These are phyloP conservation scores for Danio choprae DNA, from an alignment of 2,797 vertebrate species.

Conservation along the genomic window DNA sequence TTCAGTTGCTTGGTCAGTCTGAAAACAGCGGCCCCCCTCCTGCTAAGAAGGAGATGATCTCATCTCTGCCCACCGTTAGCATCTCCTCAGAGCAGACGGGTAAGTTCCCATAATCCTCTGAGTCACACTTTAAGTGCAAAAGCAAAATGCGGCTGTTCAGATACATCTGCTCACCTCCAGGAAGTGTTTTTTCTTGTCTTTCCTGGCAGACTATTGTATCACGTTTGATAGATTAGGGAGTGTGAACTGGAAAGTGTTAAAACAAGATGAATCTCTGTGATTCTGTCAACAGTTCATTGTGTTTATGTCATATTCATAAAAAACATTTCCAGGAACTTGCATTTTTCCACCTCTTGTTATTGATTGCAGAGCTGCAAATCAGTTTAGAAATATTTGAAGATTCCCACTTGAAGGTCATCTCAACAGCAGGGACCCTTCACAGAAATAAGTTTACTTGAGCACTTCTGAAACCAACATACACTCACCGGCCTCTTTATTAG, in stretches of 20 bases:
- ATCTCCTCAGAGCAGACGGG: slow-evolving; percentile 88
- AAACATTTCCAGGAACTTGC: neutral
- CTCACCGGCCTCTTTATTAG: too few relatives aligned
- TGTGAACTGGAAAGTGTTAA: slow-evolving; percentile 18
- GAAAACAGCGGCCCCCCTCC: slow-evolving; percentile 88
- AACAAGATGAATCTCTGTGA: neutral
- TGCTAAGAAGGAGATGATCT: slow-evolving; percentile 89
- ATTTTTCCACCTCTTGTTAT: neutral
- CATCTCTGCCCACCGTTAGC: slow-evolving; percentile 87
- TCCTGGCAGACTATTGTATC: slow-evolving; percentile 14
- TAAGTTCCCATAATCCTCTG: slow-evolving; percentile 60
- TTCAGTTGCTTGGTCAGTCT: slow-evolving; percentile 88
- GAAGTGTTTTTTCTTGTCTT: slow-evolving; percentile 46
- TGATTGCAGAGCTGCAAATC: slow-evolving; percentile 1
- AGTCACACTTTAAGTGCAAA: slow-evolving; percentile 42
- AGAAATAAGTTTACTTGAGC: too few relatives aligned
- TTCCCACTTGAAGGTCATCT: too few relatives aligned
- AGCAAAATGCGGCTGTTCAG: slow-evolving; percentile 40
- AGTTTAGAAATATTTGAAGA: too few relatives aligned
- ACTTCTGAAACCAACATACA: slow-evolving; percentile 8
- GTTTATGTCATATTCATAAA: neutral
- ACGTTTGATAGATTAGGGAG: neutral
- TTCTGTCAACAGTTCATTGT: slow-evolving; percentile 12
- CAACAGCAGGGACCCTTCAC: too few relatives aligned
- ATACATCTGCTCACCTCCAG: slow-evolving; percentile 44